Base-by-base conservation (phyloP, 2,888 invertebrate genomes). In the Mactromeris polynyma region DNA sequence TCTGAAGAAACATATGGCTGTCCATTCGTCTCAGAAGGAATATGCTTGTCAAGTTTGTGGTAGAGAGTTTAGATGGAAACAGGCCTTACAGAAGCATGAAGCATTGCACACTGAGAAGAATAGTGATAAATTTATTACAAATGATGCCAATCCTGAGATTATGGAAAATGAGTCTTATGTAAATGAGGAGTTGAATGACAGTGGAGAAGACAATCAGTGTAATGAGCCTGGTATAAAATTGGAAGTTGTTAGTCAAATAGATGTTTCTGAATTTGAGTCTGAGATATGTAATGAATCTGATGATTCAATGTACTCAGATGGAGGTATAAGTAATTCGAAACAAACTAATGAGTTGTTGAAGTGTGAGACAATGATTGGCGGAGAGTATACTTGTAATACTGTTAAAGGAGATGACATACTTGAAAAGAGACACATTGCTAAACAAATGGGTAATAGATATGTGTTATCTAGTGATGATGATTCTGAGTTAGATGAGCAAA, bases 21-120 rank as follows among this genome's bases (percentile, higher is more conserved):
- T 89, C 6, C 89, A 91, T 77, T 77, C 85, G 0, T 9, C 77
- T 17, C 46, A 73, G 14, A 91, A 91, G 38, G 83, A 91, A 21
- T 77, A 46, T n/a, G n/a, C 36, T 0, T 91, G 89, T 58, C 36
- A 33, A 17, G 17, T 33, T 6, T 89, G 91, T 83, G 81, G 85
- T 7, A 42, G 86, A 73, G 80, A 83, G 21, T 89, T 91, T 73
- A 38, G 80, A 46, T 87, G 89, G 91, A 91, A 89, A 33, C 89
- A 89, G 36, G 85, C 85, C 2, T 58, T 89, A 9, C 79, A 83
- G 17, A 91, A 91, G 51, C 91, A 91, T 46, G 42, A 80, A 42
- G 26, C 81, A 26, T 36, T 85, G 17, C 90, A 85, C 81, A 36
- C 31, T 38, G 36, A 58, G 26, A 64, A 42, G 40, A 33, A 17